Evolutionary conservation across 1,140 invertebrate genomes (phyloP).

Genomic region (Drosophila simulans): DNA sequence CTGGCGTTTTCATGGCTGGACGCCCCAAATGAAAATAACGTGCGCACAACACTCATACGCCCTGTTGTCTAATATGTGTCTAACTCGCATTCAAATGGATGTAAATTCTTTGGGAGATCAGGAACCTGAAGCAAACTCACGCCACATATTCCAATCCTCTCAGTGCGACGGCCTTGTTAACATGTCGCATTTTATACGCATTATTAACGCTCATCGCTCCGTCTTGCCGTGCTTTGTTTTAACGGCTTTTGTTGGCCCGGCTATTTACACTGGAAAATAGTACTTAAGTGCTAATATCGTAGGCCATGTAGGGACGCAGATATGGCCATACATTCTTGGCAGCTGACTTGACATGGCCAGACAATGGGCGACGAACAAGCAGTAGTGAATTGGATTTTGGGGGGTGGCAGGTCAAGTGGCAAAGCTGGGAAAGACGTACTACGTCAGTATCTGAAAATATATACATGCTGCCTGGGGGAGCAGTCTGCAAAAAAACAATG

Average conservation of each 20-base stretch:
- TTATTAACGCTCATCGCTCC: slow-evolving; percentile 62
- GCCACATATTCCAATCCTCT: slow-evolving; percentile 36
- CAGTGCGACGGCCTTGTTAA: slow-evolving; percentile 68
- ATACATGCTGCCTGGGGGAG: slow-evolving; percentile 5
- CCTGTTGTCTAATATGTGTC: slow-evolving; percentile 37
- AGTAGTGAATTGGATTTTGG: slow-evolving; percentile 2
- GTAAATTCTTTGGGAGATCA: slow-evolving; percentile 55
- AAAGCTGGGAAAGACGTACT: slow-evolving; percentile 11
- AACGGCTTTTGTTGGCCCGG: slow-evolving; percentile 45
- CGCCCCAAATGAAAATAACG: slow-evolving; percentile 35
- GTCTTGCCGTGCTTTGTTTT: slow-evolving; percentile 62
- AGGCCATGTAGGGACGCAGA: slow-evolving; percentile 51
- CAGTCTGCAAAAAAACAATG: slow-evolving; percentile 23
- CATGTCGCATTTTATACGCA: slow-evolving; percentile 70
- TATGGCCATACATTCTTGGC: slow-evolving; percentile 57
- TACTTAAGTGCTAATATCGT: slow-evolving; percentile 71
- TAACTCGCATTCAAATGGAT: not conserved
- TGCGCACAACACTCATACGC: slow-evolving; percentile 34
- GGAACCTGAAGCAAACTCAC: slow-evolving; percentile 13
- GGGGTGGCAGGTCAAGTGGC: slow-evolving; percentile 6
- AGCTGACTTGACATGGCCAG: slow-evolving; percentile 56
- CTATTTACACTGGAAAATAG: slow-evolving; percentile 72
- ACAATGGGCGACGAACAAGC: slow-evolving; percentile 35
- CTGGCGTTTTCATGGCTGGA: slow-evolving; percentile 54
- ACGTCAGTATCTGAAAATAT: slow-evolving; percentile 21